phyloP scores from a whole-genome alignment of 2,888 invertebrate genomes.

The Tinea pellionella region DNA sequence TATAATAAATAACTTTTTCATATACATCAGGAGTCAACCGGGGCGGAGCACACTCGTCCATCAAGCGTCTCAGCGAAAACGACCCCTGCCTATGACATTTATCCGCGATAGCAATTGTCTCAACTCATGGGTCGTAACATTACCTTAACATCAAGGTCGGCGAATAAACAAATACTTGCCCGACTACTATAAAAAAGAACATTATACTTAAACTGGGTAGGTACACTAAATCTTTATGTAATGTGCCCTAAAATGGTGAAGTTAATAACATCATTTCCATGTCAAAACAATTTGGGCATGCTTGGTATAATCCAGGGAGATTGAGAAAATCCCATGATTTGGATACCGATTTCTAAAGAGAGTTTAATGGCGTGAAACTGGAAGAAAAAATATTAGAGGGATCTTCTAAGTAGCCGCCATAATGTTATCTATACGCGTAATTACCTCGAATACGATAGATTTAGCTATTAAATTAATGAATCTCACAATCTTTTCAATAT shows the following conservation, averaged over 20 bases:
- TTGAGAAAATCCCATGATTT: slow-evolving; percentile 17
- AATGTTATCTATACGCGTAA: slow-evolving; percentile 10
- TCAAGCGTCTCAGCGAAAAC: too few relatives aligned
- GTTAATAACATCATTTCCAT: slow-evolving; percentile 29
- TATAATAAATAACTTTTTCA: too few relatives aligned
- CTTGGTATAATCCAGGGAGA: slow-evolving; percentile 33
- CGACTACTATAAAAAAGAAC: too few relatives aligned
- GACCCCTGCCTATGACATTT: too few relatives aligned
- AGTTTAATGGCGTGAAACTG: slow-evolving; percentile 30
- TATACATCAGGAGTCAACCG: too few relatives aligned
- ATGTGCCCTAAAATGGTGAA: background rate
- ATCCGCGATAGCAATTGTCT: too few relatives aligned
- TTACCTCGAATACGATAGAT: background rate
- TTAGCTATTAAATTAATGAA: slow-evolving; percentile 1
- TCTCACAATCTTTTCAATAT: background rate
- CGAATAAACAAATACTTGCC: too few relatives aligned
- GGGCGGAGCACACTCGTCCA: too few relatives aligned
- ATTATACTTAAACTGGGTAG: too few relatives aligned
- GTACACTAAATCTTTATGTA: too few relatives aligned
- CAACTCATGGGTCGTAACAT: too few relatives aligned
- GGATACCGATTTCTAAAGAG: slow-evolving; percentile 41
- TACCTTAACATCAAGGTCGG: too few relatives aligned
- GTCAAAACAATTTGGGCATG: slow-evolving; percentile 34
- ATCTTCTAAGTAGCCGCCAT: background rate
- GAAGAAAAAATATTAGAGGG: slow-evolving; percentile 10